These are phyloP conservation scores for Melieria crassipennis DNA, from an alignment of 2,888 invertebrate genomes.

Conservation along the genomic window DNA sequence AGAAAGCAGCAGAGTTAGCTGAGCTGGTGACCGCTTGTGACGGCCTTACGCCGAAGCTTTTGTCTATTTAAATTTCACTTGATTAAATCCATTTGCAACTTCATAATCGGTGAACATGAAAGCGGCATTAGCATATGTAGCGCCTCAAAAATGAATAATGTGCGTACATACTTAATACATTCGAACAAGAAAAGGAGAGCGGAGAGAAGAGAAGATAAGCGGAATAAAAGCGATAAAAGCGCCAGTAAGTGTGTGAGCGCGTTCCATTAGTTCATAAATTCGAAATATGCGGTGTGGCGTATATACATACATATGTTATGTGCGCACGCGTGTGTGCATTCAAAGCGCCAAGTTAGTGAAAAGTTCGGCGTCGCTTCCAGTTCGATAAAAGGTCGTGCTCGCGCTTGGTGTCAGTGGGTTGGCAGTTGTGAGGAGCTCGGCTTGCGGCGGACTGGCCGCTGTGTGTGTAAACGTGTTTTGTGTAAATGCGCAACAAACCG, in stretches of 20 bases:
- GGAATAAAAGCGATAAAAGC: conserved; percentile 11
- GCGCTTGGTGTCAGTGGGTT: conserved; percentile 9
- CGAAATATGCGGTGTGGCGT: neutral
- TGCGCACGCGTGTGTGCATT: neutral
- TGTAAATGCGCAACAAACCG: too few species aligned
- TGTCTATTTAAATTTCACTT: conserved; percentile 28
- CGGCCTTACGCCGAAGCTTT: neutral
- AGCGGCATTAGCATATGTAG: conserved; percentile 28
- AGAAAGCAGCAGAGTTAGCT: too few species aligned
- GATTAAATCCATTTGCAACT: conserved; percentile 27
- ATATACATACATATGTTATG: too few species aligned
- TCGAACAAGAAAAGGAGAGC: neutral
- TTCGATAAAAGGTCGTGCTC: conserved; percentile 20
- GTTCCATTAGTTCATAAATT: neutral
- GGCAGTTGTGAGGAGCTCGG: too few species aligned
- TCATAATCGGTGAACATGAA: conserved; percentile 33
- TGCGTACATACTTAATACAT: neutral
- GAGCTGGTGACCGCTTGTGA: too few species aligned
- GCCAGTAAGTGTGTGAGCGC: neutral
- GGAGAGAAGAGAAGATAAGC: conserved; percentile 4
- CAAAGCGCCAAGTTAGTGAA: conserved; percentile 2
- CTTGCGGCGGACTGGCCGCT: neutral
- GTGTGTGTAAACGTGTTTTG: too few species aligned
- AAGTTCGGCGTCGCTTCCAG: conserved; percentile 3
- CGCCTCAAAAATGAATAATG: conserved; percentile 20